Conservation (phyloP, 2,888 invertebrate species). For the Gryllus longicercus region DNA sequence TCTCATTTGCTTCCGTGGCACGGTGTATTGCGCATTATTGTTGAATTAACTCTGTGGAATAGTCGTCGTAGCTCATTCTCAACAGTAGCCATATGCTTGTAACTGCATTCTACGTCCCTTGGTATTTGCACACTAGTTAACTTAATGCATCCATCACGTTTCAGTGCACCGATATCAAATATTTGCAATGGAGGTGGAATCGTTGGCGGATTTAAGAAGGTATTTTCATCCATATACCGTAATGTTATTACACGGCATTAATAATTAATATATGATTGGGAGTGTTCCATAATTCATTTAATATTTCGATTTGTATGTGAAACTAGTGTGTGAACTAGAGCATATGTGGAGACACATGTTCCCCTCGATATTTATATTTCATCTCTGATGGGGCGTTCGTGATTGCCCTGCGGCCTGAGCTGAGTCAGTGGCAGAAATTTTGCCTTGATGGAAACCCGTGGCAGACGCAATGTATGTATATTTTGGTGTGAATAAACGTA, state of each 20-base stretch:
- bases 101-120: no score
- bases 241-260: neutral
- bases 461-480: neutral
- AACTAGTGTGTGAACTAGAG: neutral
- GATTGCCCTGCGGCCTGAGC: neutral
- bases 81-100: no score
- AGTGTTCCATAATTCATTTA: neutral
- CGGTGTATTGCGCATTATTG: no score
- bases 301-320: neutral
- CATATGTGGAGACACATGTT: neutral
- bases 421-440: neutral
- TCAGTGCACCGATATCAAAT: no score
- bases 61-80: no score
- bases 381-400: neutral
- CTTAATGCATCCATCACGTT: no score
- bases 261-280: neutral
- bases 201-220: neutral
- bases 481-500: neutral
- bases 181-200: no score
- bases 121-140: no score
- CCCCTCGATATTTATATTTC: constrained; percentile 1
- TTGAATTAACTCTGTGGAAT: no score
- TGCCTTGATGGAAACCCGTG: neutral
- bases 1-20: no score
- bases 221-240: neutral